Base-by-base conservation (phyloP, 2,888 invertebrate genomes). In the Schrankia costaestrigalis region DNA sequence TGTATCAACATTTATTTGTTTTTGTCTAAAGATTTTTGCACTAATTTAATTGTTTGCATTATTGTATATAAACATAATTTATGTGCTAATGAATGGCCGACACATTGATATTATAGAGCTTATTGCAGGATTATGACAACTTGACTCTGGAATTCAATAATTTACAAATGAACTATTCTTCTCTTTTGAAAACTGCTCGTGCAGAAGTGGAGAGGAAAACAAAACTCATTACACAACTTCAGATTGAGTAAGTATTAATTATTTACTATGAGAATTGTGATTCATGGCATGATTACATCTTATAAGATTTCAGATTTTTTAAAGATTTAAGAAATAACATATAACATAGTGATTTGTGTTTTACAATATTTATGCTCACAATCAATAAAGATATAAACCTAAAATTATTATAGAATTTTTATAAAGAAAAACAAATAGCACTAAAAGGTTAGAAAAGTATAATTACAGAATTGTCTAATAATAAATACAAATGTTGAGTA, bases 101-200 rank as follows among this genome's bases (percentile, higher is more conserved):
- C 71, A 65, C 76, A 83, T 79, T 86, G 79, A 85, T 65, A 69
- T 69, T 80, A 37, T 77, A 86, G 87, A 71, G 71, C 55, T 79
- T 87, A 55, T 86, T 85, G 37, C 87, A 87, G 87, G 85, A 83
- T 51, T 79, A 78, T 58, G 83, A 85, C 42, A 75, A 61, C 26
- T 33, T 87, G 13, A 55, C 67, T 3, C 46, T 56, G 2, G 81
- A 82, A 41, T 78, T 74, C 43, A 77, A 76, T 34, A 74, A 60
- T 34, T 49, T 87, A 36, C 72, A 80, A 48, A 42, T 45, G 2
- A 86, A 85, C 46, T 87, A 79, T 46, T 83, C 85, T 8, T 81
- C 87, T 3, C 49, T 87, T 21, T 57, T 86, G 18, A 82, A 71
- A 53, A 86, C 84, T 21, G 82, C 87, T 7, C 68, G 71, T 35